Evolutionary conservation across 2,797 vertebrate genomes (phyloP), one percentile per base, ranked within the genome.

Genomic region (Malurus leucopterus): DNA sequence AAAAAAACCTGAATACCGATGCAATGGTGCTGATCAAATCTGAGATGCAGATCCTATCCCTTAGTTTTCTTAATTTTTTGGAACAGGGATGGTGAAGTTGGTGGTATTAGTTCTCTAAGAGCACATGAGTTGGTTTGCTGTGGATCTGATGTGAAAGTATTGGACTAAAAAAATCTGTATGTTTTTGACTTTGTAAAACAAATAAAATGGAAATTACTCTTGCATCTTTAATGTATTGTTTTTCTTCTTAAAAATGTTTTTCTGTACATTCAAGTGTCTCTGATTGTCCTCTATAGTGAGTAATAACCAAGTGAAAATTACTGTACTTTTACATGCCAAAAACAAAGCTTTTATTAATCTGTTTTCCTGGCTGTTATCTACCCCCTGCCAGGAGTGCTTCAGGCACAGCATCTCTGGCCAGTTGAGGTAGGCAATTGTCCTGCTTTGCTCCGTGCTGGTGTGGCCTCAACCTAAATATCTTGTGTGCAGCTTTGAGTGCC

Each of bases 21-120:
- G 85, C 88, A 93, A 93, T 94, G 92, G 93, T 96, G 92, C 94
- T 89, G 89, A 94, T 93, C 90, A 75, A 65, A 64, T 88, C 80
- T 84, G 90, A 94, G 89, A 90, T 8, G 91, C 78, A 89, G 91
- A 84, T 94, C 84, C 89, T 95, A 61, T 90, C 74, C 78, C 89
- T 34, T 86, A 89, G 77, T 82, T 93, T 93, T 86, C 79, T 84
- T 91, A 59, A 41, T 53, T 80, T 81, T 88, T 92, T 82, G 88
- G 76, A 90, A 63, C 61, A 50, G 86, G 78, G 69, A 63, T 69
- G 90, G 59, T 91, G 83, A 91, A 79, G 57, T 59, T 44, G 41
- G 47, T 83, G 84, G 79, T 81, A 77, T 43, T 71, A 68, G 53
- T 89, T 82, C 59, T 64, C n/a, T 83, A 63, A 38, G 58, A 84